Conservation (phyloP, 2,113 vertebrate genomes). For the Elgaria multicarinata region DNA sequence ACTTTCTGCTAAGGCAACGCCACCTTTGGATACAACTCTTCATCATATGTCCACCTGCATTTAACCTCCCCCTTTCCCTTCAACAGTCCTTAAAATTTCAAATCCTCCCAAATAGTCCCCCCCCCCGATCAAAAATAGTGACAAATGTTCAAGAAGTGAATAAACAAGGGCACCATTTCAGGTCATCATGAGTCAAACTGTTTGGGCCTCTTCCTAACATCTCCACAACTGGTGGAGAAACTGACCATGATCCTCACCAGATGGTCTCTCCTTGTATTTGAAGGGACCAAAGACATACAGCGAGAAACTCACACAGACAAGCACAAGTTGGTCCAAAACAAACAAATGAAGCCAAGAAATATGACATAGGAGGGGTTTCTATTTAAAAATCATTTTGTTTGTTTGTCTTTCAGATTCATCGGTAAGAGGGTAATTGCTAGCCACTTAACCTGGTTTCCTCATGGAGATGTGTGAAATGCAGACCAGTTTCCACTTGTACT, state of each 20-base stretch:
- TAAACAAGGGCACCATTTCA: neutral
- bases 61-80: neutral
- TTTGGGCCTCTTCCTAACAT: neutral
- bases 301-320: neutral
- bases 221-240: neutral
- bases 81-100: neutral
- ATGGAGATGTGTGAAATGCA: neutral
- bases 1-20: neutral
- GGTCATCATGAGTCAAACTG: neutral
- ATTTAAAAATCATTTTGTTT: neutral
- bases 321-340: neutral
- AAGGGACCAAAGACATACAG: neutral
- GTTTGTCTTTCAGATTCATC: neutral
- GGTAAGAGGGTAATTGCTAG: neutral
- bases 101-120: too few species aligned
- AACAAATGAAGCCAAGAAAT: neutral
- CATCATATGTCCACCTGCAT: neutral
- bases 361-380: accelerated
- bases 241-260: neutral
- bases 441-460: conserved; percentile 5
- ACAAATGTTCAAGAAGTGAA: neutral
- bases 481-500: neutral
- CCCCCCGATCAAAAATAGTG: neutral
- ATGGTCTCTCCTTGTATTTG: neutral
- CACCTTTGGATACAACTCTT: neutral